Percentiles rank a stretch among this genome's conserved stretches.
Evolutionary conservation across 2,797 vertebrate genomes (phyloP).

Genomic region (Manis javanica): DNA sequence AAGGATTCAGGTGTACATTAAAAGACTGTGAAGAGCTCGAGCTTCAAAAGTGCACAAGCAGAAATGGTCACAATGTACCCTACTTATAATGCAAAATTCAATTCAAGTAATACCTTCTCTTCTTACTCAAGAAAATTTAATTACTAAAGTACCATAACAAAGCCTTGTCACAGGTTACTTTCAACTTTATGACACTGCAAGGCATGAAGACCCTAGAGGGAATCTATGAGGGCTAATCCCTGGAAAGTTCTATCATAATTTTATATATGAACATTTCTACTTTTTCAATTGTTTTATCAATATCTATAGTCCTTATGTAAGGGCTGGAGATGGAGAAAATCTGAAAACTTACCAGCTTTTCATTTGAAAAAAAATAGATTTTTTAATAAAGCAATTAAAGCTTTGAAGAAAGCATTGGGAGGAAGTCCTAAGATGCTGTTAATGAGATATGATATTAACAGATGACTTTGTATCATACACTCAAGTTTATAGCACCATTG

Average conservation of each 20-base stretch:
- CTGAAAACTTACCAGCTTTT: conserved; percentile 58
- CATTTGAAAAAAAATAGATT: background rate
- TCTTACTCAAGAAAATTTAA: background rate
- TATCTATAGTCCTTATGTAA: conserved; percentile 50
- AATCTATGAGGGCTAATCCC: background rate
- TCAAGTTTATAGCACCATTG: background rate
- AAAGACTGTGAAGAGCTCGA: background rate
- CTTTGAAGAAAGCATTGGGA: background rate
- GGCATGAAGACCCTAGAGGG: background rate
- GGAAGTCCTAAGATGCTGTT: background rate
- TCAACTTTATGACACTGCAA: background rate
- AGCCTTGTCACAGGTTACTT: background rate
- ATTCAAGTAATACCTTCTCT: background rate
- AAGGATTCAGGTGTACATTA: background rate
- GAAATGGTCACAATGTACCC: background rate
- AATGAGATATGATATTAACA: background rate
- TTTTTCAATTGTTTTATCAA: conserved; percentile 51
- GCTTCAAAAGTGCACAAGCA: background rate
- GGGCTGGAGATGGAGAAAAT: conserved; percentile 14
- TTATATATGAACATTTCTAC: background rate
- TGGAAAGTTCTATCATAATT: conserved; percentile 22
- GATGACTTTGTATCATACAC: background rate
- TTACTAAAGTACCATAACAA: background rate
- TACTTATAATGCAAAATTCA: background rate
- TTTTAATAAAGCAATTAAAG: conserved; percentile 43